Evolutionary conservation across 2,113 vertebrate genomes (phyloP), one percentile per base, ranked within the genome.

Genomic region (Marmota monax): DNA sequence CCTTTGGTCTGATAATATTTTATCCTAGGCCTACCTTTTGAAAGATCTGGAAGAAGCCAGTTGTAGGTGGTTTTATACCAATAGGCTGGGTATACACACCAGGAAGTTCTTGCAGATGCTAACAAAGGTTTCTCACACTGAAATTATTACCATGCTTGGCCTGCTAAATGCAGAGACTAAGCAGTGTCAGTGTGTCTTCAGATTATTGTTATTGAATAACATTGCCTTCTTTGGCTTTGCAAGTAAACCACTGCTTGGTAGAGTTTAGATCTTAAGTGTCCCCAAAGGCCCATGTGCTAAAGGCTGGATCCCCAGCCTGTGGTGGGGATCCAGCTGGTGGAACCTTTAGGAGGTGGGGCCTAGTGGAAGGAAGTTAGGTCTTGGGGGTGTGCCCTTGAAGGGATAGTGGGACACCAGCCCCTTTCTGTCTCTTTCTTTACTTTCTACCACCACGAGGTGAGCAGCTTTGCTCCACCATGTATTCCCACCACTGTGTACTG

Each of bases 21-120:
- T 70, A 56, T 2, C 39, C 11, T 39, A 61, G 11, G 34, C 2
- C 20, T 53, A 7, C 27, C 39, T 61, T 42, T n/a, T 12, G 14
- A 39, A 79, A 8, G 13, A 10, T 7, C 32, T 29, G 69, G 34
- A 85, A 32, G 70, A 7, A 51, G 65, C 51, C 61, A 51, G 37
- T 4, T 42, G 32, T 51, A 34, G 76, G 74, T 58, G 27, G 69
- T 18, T 70, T 34, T 27, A 25, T 1, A 18, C 56, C 32, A 70
- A 22, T 6, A 32, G 18, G 23, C 20, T 67, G 32, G 39, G 3
- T 10, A 5, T 0, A 0, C 32, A 42, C 0, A n/a, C 22, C 17
- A 4, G 76, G 13, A 13, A 7, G 34, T 32, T 70, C 61, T 14
- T 48, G 20, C 63, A 88, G 84, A 58, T 25, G 29, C 61, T 37